Evolutionary conservation across 1,140 invertebrate genomes (phyloP).

Genomic region (Eufriesea mexicana): DNA sequence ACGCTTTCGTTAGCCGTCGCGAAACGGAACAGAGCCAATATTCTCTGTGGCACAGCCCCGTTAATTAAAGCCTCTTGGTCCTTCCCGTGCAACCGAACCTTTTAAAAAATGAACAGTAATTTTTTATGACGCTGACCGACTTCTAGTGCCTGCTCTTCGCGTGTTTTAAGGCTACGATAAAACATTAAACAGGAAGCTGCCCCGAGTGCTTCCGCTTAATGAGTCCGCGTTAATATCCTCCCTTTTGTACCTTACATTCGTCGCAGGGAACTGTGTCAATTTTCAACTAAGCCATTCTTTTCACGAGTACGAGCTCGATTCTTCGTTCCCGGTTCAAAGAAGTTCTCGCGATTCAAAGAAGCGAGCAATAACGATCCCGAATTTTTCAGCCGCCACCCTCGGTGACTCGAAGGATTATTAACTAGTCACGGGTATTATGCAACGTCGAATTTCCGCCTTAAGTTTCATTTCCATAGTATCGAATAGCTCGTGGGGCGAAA

Average conservation of each 20-base stretch:
- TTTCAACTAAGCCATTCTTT: background rate
- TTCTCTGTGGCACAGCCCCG: background rate
- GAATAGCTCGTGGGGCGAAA: background rate
- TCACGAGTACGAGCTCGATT: background rate
- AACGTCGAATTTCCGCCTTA: background rate
- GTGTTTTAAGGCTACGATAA: constrained; percentile 1
- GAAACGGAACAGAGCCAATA: background rate
- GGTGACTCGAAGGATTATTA: background rate
- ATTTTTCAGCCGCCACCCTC: background rate
- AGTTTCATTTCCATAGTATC: background rate
- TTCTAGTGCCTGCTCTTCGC: background rate
- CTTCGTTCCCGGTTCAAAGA: background rate
- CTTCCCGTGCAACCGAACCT: background rate
- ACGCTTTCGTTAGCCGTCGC: background rate
- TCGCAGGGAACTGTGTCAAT: constrained; percentile 9
- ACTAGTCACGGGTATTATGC: background rate
- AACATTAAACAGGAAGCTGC: constrained; percentile 14
- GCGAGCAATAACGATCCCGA: background rate
- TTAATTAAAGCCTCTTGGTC: background rate
- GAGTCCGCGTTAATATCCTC: constrained; percentile 22
- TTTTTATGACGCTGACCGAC: constrained; percentile 11
- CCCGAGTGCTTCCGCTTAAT: constrained; percentile 4
- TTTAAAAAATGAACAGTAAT: constrained; percentile 18
- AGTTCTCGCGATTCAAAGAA: background rate
- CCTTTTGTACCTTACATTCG: constrained; percentile 7